Evolutionary conservation across 2,888 invertebrate species (phyloP), one percentile per base, ranked within the genome.

Genomic region (Hymenopus coronatus): DNA sequence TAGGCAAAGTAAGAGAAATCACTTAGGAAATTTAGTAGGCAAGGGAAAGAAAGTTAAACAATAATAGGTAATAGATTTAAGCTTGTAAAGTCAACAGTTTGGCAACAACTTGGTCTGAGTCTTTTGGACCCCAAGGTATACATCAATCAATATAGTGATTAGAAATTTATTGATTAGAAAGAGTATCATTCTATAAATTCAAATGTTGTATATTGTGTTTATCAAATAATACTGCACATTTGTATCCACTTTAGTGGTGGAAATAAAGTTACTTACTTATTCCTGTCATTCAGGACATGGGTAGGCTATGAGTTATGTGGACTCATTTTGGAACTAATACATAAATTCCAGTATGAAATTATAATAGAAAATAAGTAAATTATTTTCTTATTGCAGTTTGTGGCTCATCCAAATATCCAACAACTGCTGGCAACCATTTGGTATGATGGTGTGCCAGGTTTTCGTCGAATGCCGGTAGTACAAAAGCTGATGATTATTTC

Each of bases 371-470:
- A 25, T 70, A 70, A 8, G 6, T 20, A 70, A 70, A 20, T 70
- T 2, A 20, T 0, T 70, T 70, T 70, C 12, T 88, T 84, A 28
- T 92, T 93, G 87, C 94, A 97, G 97, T 98, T 98, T 93, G 98
- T 98, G 88, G 97, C 98, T n/a, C 98, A 99, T 93, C 97, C 98
- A 3, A 98, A 98, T 93, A 97, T 98, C 91, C 98, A 99, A 93
- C 98, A 99, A 93, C 94, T 98, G 8, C 93, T 98, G 81, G 97
- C 98, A 0, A 95, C 98, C 0, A 96, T 99, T 91, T 99, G 99
- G 98, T 98, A 98, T 93, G 98, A 98, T 91, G 99, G 98, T 0
- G 95, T 99, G 33, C 98, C 98, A 0, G 98, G 98, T 0, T 99
- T 99, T 94, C 95, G 98, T 20, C 95, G 98, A 81, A 97, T 97